A percentile compares a stretch with the other conserved stretches of the same genome.
phyloP scores from a whole-genome alignment of 2,888 invertebrate genomes.

The Caenorhabditis imperialis region DNA sequence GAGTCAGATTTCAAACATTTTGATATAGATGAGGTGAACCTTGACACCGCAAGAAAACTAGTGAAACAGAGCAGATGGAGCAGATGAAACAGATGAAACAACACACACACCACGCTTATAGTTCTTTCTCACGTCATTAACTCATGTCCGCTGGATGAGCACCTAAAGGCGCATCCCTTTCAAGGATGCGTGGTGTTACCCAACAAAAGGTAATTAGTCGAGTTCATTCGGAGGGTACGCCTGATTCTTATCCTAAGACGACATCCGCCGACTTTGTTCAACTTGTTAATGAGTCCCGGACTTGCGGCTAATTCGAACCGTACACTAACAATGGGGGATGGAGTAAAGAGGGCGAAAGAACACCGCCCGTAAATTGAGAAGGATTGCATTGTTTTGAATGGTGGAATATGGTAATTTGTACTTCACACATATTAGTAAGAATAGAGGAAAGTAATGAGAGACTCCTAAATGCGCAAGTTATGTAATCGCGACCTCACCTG shows the following conservation, averaged over 20 bases:
- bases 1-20: not conserved
- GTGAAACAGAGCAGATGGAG: slow-evolving; percentile 4
- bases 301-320: slow-evolving; percentile 41
- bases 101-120: not conserved
- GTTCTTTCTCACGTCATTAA: slow-evolving; percentile 39
- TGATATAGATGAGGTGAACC: not conserved
- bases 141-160: slow-evolving; percentile 19
- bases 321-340: slow-evolving; percentile 40
- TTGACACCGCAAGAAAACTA: slow-evolving; percentile 7
- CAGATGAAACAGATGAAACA: no score
- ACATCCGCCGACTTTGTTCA: slow-evolving; percentile 52
- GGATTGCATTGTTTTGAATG: slow-evolving; percentile 13
- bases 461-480: slow-evolving; percentile 4
- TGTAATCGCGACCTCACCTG: slow-evolving; percentile 41
- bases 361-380: slow-evolving; percentile 29
- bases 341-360: slow-evolving; percentile 14
- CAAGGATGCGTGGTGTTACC: slow-evolving; percentile 43
- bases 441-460: no score
- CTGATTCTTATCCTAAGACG: slow-evolving; percentile 43
- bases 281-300: slow-evolving; percentile 53
- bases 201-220: slow-evolving; percentile 54
- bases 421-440: slow-evolving; percentile 32
- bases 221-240: slow-evolving; percentile 25
- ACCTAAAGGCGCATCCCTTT: slow-evolving; percentile 45
- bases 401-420: slow-evolving; percentile 30